These are phyloP conservation scores for Nowickia ferox DNA, from an alignment of 2,888 invertebrate species.

Conservation along the genomic window DNA sequence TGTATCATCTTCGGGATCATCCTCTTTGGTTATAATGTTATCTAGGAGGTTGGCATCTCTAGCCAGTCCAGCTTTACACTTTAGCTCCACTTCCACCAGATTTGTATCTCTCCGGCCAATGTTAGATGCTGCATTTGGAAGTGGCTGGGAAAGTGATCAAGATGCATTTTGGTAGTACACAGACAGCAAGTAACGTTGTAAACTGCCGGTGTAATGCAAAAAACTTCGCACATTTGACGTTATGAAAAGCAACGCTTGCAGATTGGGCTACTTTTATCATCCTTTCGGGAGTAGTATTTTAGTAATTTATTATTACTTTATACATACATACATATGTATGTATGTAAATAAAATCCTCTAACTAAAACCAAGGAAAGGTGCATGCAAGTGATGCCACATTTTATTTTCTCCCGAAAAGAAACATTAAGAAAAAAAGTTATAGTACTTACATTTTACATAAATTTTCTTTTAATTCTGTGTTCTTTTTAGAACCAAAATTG, in stretches of 20 bases:
- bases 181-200: conserved; percentile 77
- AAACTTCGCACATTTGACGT: conserved; percentile 79
- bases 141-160: conserved; percentile 76
- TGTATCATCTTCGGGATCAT: conserved; percentile 68
- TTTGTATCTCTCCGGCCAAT: conserved; percentile 56
- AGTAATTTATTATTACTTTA: neutral
- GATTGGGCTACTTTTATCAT: conserved; percentile 77
- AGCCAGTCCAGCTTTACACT: conserved; percentile 28
- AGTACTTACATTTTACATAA: too few species aligned
- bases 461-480: too few species aligned
- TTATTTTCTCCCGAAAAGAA: neutral
- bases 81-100: conserved; percentile 44
- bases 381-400: conserved; percentile 42
- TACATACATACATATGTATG: too few species aligned
- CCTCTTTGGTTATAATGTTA: conserved; percentile 60
- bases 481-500: too few species aligned
- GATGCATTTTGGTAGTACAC: conserved; percentile 75
- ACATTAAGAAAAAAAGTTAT: too few species aligned
- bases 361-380: too few species aligned
- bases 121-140: conserved; percentile 73
- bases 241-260: conserved; percentile 70
- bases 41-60: conserved; percentile 38
- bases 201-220: conserved; percentile 75
- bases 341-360: conserved; percentile 21
- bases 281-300: neutral